phyloP scores from a whole-genome alignment of 2,797 vertebrate species.

The Lepus townsendii region DNA sequence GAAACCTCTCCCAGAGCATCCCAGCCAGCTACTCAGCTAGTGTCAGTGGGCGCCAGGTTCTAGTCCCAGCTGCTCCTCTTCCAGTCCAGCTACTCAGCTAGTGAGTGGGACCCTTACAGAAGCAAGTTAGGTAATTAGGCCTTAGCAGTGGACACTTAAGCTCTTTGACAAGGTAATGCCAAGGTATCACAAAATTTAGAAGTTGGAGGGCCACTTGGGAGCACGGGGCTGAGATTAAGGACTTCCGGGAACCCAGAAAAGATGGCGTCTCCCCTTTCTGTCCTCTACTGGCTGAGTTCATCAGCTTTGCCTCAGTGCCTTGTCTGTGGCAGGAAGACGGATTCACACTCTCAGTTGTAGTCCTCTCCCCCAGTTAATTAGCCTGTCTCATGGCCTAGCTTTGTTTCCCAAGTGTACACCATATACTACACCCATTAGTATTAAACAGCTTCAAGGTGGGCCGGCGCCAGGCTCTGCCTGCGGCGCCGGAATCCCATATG shows the following conservation, averaged over 20 bases:
- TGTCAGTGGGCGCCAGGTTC: neutral
- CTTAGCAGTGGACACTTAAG: neutral
- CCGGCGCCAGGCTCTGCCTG: too few species aligned
- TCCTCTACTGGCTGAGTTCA: neutral
- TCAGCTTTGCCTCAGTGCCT: neutral
- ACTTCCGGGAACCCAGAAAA: neutral
- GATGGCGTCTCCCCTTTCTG: neutral
- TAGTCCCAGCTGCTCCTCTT: too few species aligned
- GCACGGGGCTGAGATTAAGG: neutral
- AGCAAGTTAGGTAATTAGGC: neutral
- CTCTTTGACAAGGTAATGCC: neutral
- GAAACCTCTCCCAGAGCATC: neutral
- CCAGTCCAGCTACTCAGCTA: neutral
- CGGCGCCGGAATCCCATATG: too few species aligned
- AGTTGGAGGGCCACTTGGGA: neutral
- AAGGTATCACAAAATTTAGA: neutral
- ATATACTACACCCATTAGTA: conserved; percentile 11
- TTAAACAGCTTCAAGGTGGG: conserved; percentile 27
- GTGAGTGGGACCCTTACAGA: neutral
- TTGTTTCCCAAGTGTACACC: conserved; percentile 35
- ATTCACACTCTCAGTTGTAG: neutral
- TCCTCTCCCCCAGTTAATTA: neutral
- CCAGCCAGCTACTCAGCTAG: neutral
- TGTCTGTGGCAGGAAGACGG: neutral
- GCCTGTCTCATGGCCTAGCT: neutral